These are phyloP conservation scores for Molossus alvarezi DNA, from an alignment of 2,797 vertebrate species.

Conservation along the genomic window DNA sequence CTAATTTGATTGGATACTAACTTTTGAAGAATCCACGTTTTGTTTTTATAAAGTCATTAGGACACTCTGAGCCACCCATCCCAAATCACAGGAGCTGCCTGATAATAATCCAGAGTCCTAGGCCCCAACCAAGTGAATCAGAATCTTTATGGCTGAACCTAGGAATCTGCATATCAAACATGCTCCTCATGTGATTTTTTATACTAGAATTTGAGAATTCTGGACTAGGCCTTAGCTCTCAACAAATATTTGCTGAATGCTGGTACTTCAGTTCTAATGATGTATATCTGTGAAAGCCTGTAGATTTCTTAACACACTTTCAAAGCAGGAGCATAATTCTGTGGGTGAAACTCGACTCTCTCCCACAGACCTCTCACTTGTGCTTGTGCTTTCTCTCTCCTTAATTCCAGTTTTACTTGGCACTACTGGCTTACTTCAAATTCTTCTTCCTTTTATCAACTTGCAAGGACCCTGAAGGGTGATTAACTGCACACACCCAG, in stretches of 20 bases:
- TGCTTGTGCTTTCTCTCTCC: not conserved
- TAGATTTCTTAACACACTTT: not conserved
- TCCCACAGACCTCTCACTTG: not conserved
- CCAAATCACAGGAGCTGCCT: not conserved
- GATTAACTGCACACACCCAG: not conserved
- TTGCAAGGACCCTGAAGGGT: not conserved
- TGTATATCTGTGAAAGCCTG: not conserved
- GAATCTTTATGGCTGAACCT: not conserved
- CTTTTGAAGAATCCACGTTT: not conserved
- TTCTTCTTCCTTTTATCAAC: not conserved
- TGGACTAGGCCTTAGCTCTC: not conserved
- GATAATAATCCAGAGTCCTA: not conserved
- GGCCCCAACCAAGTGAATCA: not conserved
- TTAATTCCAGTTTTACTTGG: not conserved
- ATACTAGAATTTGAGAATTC: slow-evolving; percentile 42
- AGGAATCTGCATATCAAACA: not conserved
- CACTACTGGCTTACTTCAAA: not conserved
- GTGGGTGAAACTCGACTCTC: not conserved
- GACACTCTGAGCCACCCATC: not conserved
- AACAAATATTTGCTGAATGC: not conserved
- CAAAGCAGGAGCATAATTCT: slow-evolving; percentile 30
- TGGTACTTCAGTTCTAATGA: not conserved
- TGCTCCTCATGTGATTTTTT: not conserved
- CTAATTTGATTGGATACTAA: not conserved
- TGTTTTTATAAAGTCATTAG: slow-evolving; percentile 19